Conservation (phyloP, 92 coral and sea anemone species). For the Epizoanthus rinbou region DNA sequence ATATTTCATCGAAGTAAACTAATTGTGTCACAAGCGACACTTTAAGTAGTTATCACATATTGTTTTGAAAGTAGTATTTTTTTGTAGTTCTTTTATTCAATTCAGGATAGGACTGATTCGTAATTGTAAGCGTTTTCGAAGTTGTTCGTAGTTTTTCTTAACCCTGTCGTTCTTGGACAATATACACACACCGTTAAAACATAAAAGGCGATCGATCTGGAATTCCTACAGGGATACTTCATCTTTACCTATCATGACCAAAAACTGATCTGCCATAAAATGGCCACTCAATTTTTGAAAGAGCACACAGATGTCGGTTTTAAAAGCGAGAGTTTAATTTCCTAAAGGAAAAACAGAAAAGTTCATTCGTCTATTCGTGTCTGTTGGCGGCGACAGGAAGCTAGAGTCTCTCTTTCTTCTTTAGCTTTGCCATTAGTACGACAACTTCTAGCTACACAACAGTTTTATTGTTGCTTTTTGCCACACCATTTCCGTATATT, state of each 20-base stretch:
- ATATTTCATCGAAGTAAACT: slow-evolving; percentile 30
- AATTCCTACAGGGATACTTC: background rate
- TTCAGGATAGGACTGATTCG: too few species aligned
- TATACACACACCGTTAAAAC: too few species aligned
- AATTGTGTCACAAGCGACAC: slow-evolving; percentile 41
- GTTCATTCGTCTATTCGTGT: background rate
- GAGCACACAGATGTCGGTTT: slow-evolving; percentile 2
- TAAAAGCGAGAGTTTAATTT: background rate
- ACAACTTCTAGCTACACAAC: slow-evolving; percentile 29
- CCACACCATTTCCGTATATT: slow-evolving; percentile 30
- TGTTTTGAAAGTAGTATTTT: background rate
- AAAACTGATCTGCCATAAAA: background rate
- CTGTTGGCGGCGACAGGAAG: slow-evolving; percentile 7
- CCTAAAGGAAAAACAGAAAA: slow-evolving; percentile 17
- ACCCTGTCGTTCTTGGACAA: background rate
- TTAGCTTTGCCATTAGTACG: background rate
- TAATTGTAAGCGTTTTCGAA: too few species aligned
- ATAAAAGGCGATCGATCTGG: background rate
- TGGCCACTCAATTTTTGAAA: background rate
- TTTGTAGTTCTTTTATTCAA: background rate
- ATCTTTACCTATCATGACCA: background rate
- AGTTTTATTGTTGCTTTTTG: slow-evolving; percentile 26
- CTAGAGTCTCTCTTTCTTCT: slow-evolving; percentile 15
- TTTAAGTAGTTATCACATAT: slow-evolving; percentile 32
- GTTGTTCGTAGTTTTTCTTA: background rate